Evolutionary conservation across 2,797 vertebrate genomes (phyloP).

Genomic region (Brachyrhaphis roseni): DNA sequence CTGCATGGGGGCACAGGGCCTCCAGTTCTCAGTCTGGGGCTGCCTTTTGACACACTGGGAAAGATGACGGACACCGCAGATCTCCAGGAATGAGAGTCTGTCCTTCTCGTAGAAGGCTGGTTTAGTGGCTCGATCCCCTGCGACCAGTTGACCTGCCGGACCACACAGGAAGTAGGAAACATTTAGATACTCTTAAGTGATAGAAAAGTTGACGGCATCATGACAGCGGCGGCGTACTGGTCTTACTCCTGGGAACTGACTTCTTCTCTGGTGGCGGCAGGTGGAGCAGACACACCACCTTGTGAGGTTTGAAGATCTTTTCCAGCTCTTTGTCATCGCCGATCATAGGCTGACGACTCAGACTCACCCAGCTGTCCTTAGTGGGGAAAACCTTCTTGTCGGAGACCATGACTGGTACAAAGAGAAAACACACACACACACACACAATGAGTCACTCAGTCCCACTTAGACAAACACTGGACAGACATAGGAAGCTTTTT

Average conservation of each 20-base stretch:
- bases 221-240: constrained; percentile 48
- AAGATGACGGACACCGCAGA: constrained; percentile 75
- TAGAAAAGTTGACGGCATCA: background rate
- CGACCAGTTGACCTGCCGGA: constrained; percentile 18
- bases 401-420: constrained; percentile 76
- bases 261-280: constrained; percentile 77
- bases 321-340: constrained; percentile 79
- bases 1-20: constrained; percentile 77
- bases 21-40: constrained; percentile 73
- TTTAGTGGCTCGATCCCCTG: constrained; percentile 6
- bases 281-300: constrained; percentile 77
- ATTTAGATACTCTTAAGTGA: background rate
- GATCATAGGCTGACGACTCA: constrained; percentile 78
- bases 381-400: constrained; percentile 79
- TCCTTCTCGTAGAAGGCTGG: constrained; percentile 71
- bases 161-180: background rate
- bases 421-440: background rate
- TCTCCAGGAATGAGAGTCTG: constrained; percentile 76
- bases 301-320: constrained; percentile 77
- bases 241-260: constrained; percentile 31
- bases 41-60: constrained; percentile 73
- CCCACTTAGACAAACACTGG: background rate
- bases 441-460: too few relatives aligned
- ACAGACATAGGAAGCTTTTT: background rate
- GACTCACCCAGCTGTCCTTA: constrained; percentile 80